Base-by-base conservation (phyloP, 1,140 invertebrate genomes). In the Alviniconcha marisindica region DNA sequence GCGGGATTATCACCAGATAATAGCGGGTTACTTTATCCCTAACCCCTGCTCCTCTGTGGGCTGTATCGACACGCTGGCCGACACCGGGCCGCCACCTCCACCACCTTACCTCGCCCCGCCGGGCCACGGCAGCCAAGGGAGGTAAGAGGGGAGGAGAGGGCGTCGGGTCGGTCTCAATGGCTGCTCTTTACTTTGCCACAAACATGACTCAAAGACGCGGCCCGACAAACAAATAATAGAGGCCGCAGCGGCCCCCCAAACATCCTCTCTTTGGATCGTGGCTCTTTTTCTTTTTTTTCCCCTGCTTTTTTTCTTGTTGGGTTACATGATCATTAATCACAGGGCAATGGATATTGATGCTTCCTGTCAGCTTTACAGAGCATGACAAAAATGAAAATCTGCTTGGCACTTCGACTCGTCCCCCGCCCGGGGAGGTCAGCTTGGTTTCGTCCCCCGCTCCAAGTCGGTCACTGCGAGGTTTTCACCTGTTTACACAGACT, bases 331-430 rank as follows among this genome's bases (percentile, higher is more conserved):
- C 90, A 89, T 90, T 91, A 91, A 91, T 91, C 90, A 91, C 89
- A 85, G 86, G 87, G 88, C 87, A 86, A 86, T 88, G 88, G 90
- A 89, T 91, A 91, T 91, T 91, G 90, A 91, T 91, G 90, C 90
- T 88, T 89, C 88, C 85, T 90, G 90, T 91, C 90, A 90, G 87
- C 86, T 87, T 88, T 90, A 90, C 87, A 87, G 89, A 89, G 89
- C 90, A 90, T 90, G 90, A 90, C 89, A 90, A 91, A 91, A 91
- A 90, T 90, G 89, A 90, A 90, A 85, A 91, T 87, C 88, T 88
- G 85, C 76, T 88, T 91, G 90, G 89, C 90, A 91, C 87, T 90
- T 91, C 81, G 89, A 82, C 69, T 73, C 56, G 83, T 85, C 89
- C 84, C 81, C n/a, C 18, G 56, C 48, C 36, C 69, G 81, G 85